Conservation (phyloP, 37 sponge, comb jelly and placozoan genomes). For the Aplysina aerophoba region DNA sequence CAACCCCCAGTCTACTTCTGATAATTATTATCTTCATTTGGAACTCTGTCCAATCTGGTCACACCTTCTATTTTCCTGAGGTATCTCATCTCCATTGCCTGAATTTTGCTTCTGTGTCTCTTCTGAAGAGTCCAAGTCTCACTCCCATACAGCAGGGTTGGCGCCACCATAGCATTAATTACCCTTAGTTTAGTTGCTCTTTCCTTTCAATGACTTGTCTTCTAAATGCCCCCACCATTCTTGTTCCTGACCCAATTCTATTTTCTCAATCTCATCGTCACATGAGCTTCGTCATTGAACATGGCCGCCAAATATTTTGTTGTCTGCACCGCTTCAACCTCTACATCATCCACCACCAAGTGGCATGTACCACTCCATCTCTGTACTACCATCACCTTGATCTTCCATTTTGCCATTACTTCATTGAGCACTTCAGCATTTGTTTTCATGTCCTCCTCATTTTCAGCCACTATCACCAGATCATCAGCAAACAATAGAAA, state of each 20-base stretch:
- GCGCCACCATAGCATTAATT: neutral
- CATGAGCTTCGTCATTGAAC: neutral
- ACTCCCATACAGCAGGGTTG: neutral
- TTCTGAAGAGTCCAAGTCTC: slow-evolving; percentile 12
- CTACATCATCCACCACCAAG: neutral
- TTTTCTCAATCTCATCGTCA: slow-evolving; percentile 14
- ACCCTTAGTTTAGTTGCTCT: neutral
- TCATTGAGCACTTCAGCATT: too few species aligned
- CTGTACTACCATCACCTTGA: slow-evolving; percentile 17
- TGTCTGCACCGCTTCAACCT: slow-evolving; percentile 11
- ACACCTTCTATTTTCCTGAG: slow-evolving; percentile 12
- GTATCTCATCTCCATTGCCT: slow-evolving; percentile 7
- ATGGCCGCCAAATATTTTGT: neutral
- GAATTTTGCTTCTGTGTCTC: slow-evolving; percentile 7
- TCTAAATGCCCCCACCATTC: neutral
- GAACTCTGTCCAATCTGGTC: slow-evolving; percentile 18
- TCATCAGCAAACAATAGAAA: too few species aligned
- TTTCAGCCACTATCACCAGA: too few species aligned
- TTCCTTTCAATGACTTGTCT: neutral
- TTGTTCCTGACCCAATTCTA: neutral
- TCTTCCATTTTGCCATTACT: too few species aligned
- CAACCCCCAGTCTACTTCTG: slow-evolving; percentile 5
- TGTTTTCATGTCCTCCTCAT: too few species aligned
- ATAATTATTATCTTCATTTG: neutral
- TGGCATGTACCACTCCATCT: slow-evolving; percentile 1